A percentile compares a stretch with the other conserved stretches of the same genome.
These are phyloP conservation scores for Zosterops hypoxanthus DNA, from an alignment of 2,113 vertebrate genomes.

Conservation along the genomic window DNA sequence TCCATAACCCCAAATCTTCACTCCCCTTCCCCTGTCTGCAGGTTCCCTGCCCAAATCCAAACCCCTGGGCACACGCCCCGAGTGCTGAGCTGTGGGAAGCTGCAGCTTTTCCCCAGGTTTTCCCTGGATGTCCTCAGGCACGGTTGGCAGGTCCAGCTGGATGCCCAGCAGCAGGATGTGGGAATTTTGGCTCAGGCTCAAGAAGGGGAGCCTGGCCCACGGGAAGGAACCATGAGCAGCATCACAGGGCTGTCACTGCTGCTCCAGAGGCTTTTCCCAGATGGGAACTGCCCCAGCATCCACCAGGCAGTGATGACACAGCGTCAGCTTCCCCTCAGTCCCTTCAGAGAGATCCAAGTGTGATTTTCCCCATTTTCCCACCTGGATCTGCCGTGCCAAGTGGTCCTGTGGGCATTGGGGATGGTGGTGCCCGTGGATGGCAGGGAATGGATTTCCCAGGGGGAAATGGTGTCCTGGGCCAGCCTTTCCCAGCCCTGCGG, in stretches of 20 bases:
- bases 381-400: fast-evolving
- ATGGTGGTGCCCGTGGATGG: background rate
- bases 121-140: fast-evolving
- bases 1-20: background rate
- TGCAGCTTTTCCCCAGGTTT: background rate
- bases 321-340: background rate
- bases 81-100: background rate
- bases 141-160: background rate
- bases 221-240: background rate
- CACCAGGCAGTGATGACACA: background rate
- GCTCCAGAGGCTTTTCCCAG: background rate
- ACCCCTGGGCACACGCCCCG: fast-evolving
- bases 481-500: background rate
- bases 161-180: background rate
- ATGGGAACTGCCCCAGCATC: background rate
- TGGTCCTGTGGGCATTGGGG: background rate
- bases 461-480: background rate
- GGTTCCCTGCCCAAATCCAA: background rate
- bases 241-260: background rate
- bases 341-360: background rate
- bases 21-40: background rate
- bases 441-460: background rate
- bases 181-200: background rate
- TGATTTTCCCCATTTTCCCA: background rate
- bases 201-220: background rate